These are phyloP conservation scores for Ardeotis arabs DNA, from an alignment of 2,113 vertebrate genomes.

Conservation along the genomic window DNA sequence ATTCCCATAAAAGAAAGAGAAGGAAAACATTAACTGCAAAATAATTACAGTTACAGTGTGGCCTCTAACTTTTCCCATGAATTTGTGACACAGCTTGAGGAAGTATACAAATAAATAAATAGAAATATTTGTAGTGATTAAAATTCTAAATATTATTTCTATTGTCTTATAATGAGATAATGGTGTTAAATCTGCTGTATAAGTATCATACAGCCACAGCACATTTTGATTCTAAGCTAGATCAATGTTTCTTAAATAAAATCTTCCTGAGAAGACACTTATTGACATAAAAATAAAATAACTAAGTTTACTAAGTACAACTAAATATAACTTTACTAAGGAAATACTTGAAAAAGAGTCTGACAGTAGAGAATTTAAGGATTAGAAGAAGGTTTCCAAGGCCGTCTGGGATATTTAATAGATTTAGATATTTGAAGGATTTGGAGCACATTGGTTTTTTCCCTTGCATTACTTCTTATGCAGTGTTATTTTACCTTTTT, in stretches of 20 bases:
- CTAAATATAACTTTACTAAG: not conserved
- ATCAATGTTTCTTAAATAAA: not conserved
- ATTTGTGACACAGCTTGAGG: not conserved
- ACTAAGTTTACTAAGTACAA: not conserved
- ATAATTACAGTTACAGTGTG: constrained; percentile 24
- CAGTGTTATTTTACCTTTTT: not conserved
- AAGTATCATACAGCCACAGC: not conserved
- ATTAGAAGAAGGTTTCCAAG: not conserved
- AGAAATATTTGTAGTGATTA: not conserved
- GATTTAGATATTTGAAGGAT: not conserved
- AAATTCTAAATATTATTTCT: not conserved
- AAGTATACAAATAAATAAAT: not conserved
- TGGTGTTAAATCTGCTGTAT: not conserved
- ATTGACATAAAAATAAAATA: not conserved
- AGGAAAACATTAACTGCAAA: constrained; percentile 38
- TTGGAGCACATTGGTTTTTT: not conserved
- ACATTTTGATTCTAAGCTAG: not conserved
- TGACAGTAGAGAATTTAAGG: not conserved
- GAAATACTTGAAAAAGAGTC: not conserved
- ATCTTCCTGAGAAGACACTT: not conserved
- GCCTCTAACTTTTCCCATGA: not conserved
- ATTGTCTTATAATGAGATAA: not conserved
- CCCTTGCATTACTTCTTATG: not conserved
- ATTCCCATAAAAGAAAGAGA: not conserved
- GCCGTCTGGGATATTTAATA: not conserved